These are phyloP conservation scores for Melieria crassipennis DNA, from an alignment of 2,888 invertebrate genomes.

Conservation along the genomic window DNA sequence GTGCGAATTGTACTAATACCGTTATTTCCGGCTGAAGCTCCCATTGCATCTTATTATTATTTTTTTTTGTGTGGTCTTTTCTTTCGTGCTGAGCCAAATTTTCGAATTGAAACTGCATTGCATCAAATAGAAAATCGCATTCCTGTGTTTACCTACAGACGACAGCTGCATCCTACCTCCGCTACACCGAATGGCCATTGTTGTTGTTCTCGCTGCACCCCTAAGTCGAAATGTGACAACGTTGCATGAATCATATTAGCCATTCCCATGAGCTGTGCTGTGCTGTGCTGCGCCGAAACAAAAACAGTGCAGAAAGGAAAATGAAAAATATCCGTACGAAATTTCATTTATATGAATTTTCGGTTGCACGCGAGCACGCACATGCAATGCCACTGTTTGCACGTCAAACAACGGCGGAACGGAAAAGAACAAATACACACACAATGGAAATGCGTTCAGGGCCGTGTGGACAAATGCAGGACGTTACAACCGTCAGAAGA, in stretches of 20 bases:
- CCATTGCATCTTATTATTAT: too few relatives aligned
- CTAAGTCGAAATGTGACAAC: slow-evolving; percentile 26
- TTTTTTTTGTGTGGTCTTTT: too few relatives aligned
- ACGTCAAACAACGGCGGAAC: slow-evolving; percentile 4
- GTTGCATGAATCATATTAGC: slow-evolving; percentile 22
- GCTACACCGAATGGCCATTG: not conserved
- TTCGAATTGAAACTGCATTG: too few relatives aligned
- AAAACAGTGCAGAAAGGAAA: slow-evolving; percentile 2
- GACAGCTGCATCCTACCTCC: slow-evolving; percentile 11
- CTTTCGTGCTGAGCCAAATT: too few relatives aligned
- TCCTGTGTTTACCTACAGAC: too few relatives aligned
- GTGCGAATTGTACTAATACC: too few relatives aligned
- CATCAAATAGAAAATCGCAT: too few relatives aligned
- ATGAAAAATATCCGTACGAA: slow-evolving; percentile 2
- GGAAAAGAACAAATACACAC: slow-evolving; percentile 4
- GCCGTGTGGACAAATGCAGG: not conserved
- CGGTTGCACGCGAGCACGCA: slow-evolving; percentile 9
- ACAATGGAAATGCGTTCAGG: not conserved
- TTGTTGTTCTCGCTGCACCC: not conserved
- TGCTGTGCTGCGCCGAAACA: not conserved
- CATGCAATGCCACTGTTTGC: slow-evolving; percentile 14
- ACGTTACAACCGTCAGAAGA: not conserved
- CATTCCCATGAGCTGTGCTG: slow-evolving; percentile 15
- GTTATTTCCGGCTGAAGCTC: too few relatives aligned
- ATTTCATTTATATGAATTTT: slow-evolving; percentile 18